Evolutionary conservation across 53 echinoderm and acorn worm genomes (phyloP).

Genomic region (Crossaster papposus): DNA sequence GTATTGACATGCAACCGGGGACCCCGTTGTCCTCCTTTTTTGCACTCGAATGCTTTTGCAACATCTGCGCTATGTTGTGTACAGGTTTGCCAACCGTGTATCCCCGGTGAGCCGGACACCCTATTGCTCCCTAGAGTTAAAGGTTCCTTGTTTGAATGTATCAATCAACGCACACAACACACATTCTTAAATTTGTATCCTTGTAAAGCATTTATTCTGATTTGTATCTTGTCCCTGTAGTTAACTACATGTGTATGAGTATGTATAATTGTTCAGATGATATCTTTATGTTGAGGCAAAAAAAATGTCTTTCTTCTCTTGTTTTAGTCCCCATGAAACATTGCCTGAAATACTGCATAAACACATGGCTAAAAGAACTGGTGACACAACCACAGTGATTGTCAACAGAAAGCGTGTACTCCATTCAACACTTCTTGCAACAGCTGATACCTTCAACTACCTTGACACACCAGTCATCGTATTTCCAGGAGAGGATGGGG

Average conservation of each 20-base stretch:
- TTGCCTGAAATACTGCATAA: slow-evolving; percentile 12
- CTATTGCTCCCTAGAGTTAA: background rate
- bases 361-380: slow-evolving; percentile 23
- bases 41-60: background rate
- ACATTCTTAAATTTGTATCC: slow-evolving; percentile 7
- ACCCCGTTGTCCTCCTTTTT: slow-evolving; percentile 15
- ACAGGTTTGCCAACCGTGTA: background rate
- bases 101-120: slow-evolving; percentile 6
- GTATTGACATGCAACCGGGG: background rate
- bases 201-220: background rate
- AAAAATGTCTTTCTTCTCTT: background rate
- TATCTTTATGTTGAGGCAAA: slow-evolving; percentile 26
- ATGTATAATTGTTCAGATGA: slow-evolving; percentile 15
- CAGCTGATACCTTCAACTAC: slow-evolving; percentile 27
- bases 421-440: slow-evolving; percentile 21
- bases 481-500: slow-evolving; percentile 35
- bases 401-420: slow-evolving; percentile 29
- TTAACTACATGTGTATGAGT: slow-evolving; percentile 6
- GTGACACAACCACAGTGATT: background rate
- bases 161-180: background rate
- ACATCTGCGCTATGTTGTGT: no score
- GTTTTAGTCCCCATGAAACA: slow-evolving; percentile 26
- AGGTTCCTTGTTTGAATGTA: background rate
- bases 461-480: slow-evolving; percentile 25
- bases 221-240: slow-evolving; percentile 2